Percentiles rank a stretch among this genome's conserved stretches.
Evolutionary conservation across 1,140 invertebrate genomes (phyloP).

Genomic region (Yoshiicerus persimilis): DNA sequence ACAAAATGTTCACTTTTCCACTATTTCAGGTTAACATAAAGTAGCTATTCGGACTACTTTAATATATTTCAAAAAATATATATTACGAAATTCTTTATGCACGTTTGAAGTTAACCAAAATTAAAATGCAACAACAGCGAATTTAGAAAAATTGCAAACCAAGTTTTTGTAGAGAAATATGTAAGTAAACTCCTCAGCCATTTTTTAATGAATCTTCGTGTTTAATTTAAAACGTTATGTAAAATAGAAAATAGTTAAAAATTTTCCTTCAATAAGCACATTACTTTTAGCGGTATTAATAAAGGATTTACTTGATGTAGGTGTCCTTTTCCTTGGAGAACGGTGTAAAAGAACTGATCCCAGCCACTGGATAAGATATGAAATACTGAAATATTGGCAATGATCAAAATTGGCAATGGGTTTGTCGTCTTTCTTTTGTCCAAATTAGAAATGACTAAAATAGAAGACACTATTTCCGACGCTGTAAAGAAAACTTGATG

Average conservation of each 20-base stretch:
- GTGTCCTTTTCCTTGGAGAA: conserved; percentile 68
- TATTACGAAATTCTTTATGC: background rate
- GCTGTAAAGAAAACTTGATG: conserved; percentile 63
- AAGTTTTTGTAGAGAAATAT: too few relatives aligned
- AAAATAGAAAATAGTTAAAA: background rate
- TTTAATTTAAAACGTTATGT: background rate
- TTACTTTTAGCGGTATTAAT: too few relatives aligned
- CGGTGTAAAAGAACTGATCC: conserved; percentile 75
- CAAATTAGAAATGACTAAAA: conserved; percentile 57
- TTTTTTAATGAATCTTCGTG: background rate
- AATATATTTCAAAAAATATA: background rate
- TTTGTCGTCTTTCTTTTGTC: conserved; percentile 62
- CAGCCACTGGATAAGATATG: conserved; percentile 72
- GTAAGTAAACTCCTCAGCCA: too few relatives aligned
- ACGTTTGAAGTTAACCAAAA: background rate
- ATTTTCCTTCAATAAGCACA: too few relatives aligned
- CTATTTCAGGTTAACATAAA: background rate
- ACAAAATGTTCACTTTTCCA: background rate
- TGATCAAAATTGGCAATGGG: conserved; percentile 64
- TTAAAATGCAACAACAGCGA: background rate
- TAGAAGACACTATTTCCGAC: conserved; percentile 72
- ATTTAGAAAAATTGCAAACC: too few relatives aligned
- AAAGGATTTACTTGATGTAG: conserved; percentile 58
- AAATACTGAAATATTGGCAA: conserved; percentile 67
- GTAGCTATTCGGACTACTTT: background rate